Conservation (phyloP, 2,113 vertebrate species). For the Scolopax mira region DNA sequence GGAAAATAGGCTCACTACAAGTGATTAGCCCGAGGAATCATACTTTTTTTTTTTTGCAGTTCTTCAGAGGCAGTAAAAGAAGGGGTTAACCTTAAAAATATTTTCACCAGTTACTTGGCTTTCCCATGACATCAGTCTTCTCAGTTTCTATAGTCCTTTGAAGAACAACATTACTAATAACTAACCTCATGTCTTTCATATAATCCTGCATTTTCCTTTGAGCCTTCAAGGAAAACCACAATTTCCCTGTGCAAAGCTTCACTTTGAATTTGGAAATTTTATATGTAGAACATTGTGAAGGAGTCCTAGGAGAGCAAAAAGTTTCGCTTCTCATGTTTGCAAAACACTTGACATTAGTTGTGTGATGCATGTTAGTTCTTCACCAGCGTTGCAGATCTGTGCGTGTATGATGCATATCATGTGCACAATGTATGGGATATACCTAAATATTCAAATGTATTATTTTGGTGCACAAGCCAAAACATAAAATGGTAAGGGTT, state of each 20-base stretch:
- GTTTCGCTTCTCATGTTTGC: slow-evolving; percentile 58
- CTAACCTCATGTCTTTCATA: slow-evolving; percentile 40
- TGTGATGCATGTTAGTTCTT: slow-evolving; percentile 58
- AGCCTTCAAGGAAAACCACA: slow-evolving; percentile 7
- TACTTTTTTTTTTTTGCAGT: too few relatives aligned
- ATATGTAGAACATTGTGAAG: neutral
- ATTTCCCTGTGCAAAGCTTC: slow-evolving; percentile 28
- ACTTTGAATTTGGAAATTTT: slow-evolving; percentile 34
- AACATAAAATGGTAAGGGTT: neutral
- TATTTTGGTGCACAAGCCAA: neutral
- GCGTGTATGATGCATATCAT: neutral
- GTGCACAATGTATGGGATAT: neutral
- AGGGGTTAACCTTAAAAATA: slow-evolving; percentile 47
- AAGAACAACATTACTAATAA: slow-evolving; percentile 51
- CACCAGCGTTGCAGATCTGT: slow-evolving; percentile 8
- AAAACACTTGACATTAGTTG: slow-evolving; percentile 49
- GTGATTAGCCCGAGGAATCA: neutral
- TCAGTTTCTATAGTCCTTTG: slow-evolving; percentile 50
- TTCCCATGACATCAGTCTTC: slow-evolving; percentile 52
- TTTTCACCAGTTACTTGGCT: slow-evolving; percentile 28
- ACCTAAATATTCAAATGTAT: neutral
- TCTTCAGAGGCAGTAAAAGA: neutral
- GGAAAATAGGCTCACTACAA: neutral
- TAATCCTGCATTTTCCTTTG: slow-evolving; percentile 41
- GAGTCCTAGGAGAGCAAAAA: slow-evolving; percentile 50